Evolutionary conservation across 2,797 vertebrate genomes (phyloP).

Genomic region (Poeciliopsis turneri): DNA sequence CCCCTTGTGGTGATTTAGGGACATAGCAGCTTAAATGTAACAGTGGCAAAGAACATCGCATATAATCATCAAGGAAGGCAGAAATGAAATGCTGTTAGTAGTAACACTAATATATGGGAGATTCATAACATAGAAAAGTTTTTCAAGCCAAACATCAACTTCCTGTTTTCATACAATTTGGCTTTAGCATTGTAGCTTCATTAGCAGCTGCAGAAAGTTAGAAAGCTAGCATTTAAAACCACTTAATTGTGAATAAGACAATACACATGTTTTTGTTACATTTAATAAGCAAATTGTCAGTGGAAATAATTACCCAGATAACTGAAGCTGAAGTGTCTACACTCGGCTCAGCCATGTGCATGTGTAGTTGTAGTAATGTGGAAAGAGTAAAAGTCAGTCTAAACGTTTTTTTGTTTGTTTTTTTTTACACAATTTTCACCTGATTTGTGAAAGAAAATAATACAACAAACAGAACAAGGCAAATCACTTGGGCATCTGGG

Average conservation of each 20-base stretch:
- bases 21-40: background rate
- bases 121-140: background rate
- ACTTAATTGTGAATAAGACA: background rate
- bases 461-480: background rate
- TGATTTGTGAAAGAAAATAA: background rate
- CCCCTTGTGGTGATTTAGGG: background rate
- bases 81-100: background rate
- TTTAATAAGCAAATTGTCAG: background rate
- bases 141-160: background rate
- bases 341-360: background rate
- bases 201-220: background rate
- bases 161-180: background rate
- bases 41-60: background rate
- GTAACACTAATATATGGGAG: background rate
- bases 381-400: background rate
- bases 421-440: background rate
- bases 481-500: no score
- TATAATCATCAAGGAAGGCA: background rate
- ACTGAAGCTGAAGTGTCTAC: background rate
- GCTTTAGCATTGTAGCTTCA: background rate
- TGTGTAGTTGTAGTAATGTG: background rate
- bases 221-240: background rate
- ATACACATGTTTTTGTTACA: background rate
- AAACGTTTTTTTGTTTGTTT: background rate
- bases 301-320: background rate